These are phyloP conservation scores for Peromyscus aztecus DNA, from an alignment of 2,797 vertebrate genomes.

Conservation along the genomic window DNA sequence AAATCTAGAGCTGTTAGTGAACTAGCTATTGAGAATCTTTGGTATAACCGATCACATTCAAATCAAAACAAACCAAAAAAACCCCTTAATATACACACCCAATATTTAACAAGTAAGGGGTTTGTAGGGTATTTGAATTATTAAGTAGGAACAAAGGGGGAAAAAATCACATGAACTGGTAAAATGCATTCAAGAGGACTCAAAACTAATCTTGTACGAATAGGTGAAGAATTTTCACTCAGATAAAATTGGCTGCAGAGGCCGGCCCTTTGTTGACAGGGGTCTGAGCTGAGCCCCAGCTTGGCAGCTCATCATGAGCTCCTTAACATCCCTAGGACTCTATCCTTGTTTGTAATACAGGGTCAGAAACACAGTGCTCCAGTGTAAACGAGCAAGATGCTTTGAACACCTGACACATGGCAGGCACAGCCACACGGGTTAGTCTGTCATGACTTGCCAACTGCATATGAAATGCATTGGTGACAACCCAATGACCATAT, in stretches of 20 bases:
- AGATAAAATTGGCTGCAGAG: not conserved
- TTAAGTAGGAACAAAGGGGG: not conserved
- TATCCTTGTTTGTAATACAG: not conserved
- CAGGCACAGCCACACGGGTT: not conserved
- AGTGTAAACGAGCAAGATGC: not conserved
- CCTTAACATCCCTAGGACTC: not conserved
- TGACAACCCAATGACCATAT: conserved; percentile 17
- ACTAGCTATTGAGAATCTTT: conserved; percentile 28
- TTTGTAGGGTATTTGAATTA: conserved; percentile 7
- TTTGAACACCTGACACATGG: not conserved
- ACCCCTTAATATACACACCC: not conserved
- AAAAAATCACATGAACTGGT: conserved; percentile 21
- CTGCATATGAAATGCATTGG: not conserved
- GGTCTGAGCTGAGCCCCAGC: not conserved
- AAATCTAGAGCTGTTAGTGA: conserved; percentile 54
- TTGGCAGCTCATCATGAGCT: not conserved
- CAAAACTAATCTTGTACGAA: not conserved
- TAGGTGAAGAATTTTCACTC: not conserved
- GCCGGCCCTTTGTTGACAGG: not conserved
- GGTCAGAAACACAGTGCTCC: not conserved
- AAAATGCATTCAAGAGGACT: conserved; percentile 38
- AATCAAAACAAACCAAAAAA: not conserved
- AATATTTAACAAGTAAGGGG: conserved; percentile 4
- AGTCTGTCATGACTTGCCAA: not conserved
- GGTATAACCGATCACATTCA: conserved; percentile 30